Percentiles rank a stretch among this genome's conserved stretches.
phyloP scores from a whole-genome alignment of 2,888 invertebrate species.

The Bombyx huttoni region DNA sequence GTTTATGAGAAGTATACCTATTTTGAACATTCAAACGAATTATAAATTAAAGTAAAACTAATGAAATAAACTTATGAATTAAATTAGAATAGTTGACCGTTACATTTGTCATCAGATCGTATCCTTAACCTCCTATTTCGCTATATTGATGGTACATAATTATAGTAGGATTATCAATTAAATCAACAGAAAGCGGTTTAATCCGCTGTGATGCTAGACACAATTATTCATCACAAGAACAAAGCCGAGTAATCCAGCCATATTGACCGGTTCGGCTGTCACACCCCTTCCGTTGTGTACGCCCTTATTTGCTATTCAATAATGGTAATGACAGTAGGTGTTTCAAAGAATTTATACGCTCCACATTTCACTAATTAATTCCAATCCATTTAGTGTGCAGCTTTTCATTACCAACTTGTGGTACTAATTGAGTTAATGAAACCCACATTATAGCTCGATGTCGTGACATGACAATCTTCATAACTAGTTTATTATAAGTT shows the following conservation, averaged over 20 bases:
- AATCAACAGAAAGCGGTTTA: conserved; percentile 63
- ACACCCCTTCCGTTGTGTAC: conserved; percentile 22
- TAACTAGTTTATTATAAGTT: too few species aligned
- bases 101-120: conserved; percentile 11
- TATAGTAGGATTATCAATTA: conserved; percentile 62
- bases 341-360: neutral
- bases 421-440: neutral
- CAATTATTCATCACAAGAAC: conserved; percentile 65
- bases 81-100: too few species aligned
- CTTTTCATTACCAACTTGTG: neutral
- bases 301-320: conserved; percentile 43
- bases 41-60: too few species aligned
- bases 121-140: conserved; percentile 37
- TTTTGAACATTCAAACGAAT: too few species aligned
- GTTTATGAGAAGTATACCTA: neutral
- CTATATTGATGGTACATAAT: conserved; percentile 57
- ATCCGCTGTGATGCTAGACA: conserved; percentile 59
- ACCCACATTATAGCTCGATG: too few species aligned
- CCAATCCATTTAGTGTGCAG: neutral
- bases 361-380: neutral
- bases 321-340: conserved; percentile 29
- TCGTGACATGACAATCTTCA: too few species aligned
- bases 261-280: conserved; percentile 50
- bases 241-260: conserved; percentile 57
- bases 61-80: too few species aligned